Evolutionary conservation across 2,888 invertebrate genomes (phyloP).

Genomic region (Dryobotodes eremita): DNA sequence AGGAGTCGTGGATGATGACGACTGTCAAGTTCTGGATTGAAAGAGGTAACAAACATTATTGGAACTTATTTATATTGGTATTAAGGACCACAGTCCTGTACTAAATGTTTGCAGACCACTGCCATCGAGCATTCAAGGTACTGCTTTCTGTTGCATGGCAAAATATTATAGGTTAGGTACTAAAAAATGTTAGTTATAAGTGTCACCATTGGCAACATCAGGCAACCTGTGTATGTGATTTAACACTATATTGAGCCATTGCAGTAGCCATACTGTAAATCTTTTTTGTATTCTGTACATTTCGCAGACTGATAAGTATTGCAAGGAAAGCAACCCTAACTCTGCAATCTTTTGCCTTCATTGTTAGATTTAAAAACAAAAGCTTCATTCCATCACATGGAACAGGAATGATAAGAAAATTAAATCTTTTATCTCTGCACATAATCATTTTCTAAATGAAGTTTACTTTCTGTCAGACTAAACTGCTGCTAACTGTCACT

Average conservation of each 20-base stretch:
- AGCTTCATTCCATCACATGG: background rate
- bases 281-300: background rate
- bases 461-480: no score
- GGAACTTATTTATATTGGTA: slow-evolving; percentile 33
- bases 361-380: background rate
- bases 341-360: no score
- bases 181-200: slow-evolving; percentile 10
- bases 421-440: no score
- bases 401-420: background rate
- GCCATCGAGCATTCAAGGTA: background rate
- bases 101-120: background rate
- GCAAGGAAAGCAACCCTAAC: background rate
- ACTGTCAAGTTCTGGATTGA: slow-evolving; percentile 80
- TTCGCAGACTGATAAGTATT: no score
- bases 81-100: slow-evolving; percentile 26
- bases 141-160: background rate
- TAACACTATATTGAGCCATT: background rate
- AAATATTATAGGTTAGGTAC: background rate
- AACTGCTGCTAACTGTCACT: background rate
- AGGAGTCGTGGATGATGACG: slow-evolving; percentile 85
- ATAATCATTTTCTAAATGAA: background rate
- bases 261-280: no score
- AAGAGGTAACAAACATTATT: slow-evolving; percentile 11
- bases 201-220: background rate
- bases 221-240: background rate